Conservation (phyloP, 2,113 vertebrate genomes). For the Chloroceryle aenea region DNA sequence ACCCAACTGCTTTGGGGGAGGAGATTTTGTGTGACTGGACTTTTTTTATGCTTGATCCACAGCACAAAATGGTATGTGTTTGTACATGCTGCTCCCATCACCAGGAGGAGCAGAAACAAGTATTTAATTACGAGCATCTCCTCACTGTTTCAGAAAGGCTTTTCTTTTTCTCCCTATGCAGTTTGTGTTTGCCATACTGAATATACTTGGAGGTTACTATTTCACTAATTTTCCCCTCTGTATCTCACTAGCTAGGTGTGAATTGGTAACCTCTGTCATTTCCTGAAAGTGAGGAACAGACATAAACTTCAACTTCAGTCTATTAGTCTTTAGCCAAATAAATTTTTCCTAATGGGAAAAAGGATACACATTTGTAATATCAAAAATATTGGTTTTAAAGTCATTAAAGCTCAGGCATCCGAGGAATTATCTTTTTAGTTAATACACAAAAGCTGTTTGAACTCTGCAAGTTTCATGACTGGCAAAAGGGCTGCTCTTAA, state of each 20-base stretch:
- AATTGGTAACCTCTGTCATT: not conserved
- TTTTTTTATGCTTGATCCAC: not conserved
- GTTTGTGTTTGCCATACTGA: not conserved
- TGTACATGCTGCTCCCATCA: rapidly evolving
- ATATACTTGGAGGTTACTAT: not conserved
- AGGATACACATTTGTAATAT: not conserved
- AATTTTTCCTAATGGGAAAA: not conserved
- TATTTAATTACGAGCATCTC: not conserved
- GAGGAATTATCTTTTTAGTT: not conserved
- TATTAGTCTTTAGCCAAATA: not conserved
- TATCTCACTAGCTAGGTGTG: slow-evolving; percentile 1
- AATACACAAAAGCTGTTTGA: not conserved
- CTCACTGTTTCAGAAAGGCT: not conserved
- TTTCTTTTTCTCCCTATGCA: not conserved
- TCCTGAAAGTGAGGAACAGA: not conserved
- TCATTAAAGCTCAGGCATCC: not conserved
- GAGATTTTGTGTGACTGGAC: not conserved
- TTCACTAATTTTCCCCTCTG: not conserved
- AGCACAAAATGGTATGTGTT: not conserved
- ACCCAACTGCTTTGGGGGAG: not conserved
- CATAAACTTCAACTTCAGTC: not conserved
- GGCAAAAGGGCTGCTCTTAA: not conserved
- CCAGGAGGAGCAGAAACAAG: slow-evolving; percentile 9
- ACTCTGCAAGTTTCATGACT: not conserved
- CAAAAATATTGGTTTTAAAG: not conserved